phyloP scores from a whole-genome alignment of 2,888 invertebrate species.

The Ochropleura leucogaster region DNA sequence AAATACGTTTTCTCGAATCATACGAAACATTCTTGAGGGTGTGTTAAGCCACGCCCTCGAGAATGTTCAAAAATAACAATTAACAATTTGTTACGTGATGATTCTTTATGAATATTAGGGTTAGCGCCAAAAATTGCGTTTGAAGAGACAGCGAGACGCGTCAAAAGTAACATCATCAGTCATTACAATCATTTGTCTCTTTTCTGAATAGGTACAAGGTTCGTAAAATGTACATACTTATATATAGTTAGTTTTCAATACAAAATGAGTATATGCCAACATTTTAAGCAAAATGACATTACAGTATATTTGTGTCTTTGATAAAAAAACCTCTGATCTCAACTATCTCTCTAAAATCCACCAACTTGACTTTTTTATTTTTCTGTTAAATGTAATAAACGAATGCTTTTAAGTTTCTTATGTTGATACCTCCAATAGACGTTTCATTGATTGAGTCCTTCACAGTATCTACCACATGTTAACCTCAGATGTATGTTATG shows the following conservation, averaged over 20 bases:
- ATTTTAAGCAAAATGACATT: too few species aligned
- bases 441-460: background rate
- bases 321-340: background rate
- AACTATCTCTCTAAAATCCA: background rate
- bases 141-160: conserved; percentile 21
- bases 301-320: too few species aligned
- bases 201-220: background rate
- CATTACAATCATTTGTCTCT: conserved; percentile 21
- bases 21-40: too few species aligned
- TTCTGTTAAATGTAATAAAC: background rate
- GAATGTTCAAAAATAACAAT: conserved; percentile 3
- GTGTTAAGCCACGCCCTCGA: conserved; percentile 8
- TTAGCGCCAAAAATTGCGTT: conserved; percentile 20
- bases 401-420: background rate
- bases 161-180: conserved; percentile 14
- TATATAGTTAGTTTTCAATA: background rate
- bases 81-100: background rate
- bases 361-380: background rate
- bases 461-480: conserved; percentile 26
- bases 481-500: conserved; percentile 11
- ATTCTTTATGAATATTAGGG: background rate
- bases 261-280: background rate
- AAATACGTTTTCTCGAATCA: background rate
- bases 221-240: background rate
- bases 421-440: background rate